phyloP scores from a whole-genome alignment of 2,797 vertebrate genomes.

The Anas georgica region DNA sequence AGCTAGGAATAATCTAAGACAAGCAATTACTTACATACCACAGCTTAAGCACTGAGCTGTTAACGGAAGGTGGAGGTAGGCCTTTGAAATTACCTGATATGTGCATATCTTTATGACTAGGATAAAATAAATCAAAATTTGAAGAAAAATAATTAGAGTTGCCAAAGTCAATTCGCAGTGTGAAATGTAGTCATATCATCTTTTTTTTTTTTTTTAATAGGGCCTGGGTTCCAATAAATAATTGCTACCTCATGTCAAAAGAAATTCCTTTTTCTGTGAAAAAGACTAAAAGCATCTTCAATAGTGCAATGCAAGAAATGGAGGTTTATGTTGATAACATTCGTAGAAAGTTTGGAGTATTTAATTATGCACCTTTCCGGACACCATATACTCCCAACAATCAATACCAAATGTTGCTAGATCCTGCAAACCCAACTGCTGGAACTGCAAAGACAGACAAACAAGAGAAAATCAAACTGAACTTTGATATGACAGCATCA shows the following conservation, averaged over 20 bases:
- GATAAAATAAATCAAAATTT: neutral
- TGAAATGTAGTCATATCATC: neutral
- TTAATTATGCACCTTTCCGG: conserved; percentile 98
- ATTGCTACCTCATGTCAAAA: conserved; percentile 99
- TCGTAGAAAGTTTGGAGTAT: conserved; percentile 93
- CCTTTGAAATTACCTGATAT: neutral
- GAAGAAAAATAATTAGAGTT: neutral
- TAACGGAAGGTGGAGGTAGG: neutral
- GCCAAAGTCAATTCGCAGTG: neutral
- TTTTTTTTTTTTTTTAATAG: conserved; percentile 70
- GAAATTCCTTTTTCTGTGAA: conserved; percentile 99
- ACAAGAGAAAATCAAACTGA: conserved; percentile 94
- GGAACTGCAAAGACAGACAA: conserved; percentile 93
- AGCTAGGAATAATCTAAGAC: neutral
- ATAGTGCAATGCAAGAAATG: conserved; percentile 99
- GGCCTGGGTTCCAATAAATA: conserved; percentile 99
- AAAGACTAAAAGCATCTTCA: conserved; percentile 99
- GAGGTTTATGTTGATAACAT: conserved; percentile 99
- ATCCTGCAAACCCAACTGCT: conserved; percentile 89
- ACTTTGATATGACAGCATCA: conserved; percentile 95
- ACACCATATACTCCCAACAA: conserved; percentile 97
- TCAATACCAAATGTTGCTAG: conserved; percentile 95
- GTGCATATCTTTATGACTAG: neutral
- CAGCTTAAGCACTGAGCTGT: neutral
- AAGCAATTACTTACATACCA: neutral